These are phyloP conservation scores for Carassius auratus DNA, from an alignment of 2,113 vertebrate genomes.

Conservation along the genomic window DNA sequence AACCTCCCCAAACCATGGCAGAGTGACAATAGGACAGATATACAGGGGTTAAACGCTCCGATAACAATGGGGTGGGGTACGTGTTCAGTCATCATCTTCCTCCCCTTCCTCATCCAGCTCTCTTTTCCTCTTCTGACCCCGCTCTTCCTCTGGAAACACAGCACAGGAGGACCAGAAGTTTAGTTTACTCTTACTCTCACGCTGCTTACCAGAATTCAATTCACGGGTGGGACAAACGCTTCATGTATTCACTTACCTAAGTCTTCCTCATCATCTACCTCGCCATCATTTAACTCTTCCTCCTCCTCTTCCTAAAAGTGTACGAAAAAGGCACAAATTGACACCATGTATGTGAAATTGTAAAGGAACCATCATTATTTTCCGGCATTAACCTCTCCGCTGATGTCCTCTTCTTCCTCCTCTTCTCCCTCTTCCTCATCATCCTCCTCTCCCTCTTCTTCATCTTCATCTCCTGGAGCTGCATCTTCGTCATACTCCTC, in stretches of 20 bases:
- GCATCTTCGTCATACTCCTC: constrained; percentile 91
- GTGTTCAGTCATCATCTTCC: constrained; percentile 85
- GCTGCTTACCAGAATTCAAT: not conserved
- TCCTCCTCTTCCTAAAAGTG: constrained; percentile 55
- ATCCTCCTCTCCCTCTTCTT: constrained; percentile 88
- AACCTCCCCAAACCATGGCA: constrained; percentile 85
- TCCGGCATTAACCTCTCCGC: constrained; percentile 60
- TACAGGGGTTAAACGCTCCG: constrained; percentile 89
- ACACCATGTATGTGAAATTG: not conserved
- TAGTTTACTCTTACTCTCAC: not conserved
- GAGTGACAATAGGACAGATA: constrained; percentile 82
- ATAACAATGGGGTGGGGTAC: constrained; percentile 81
- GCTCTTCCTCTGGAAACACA: constrained; percentile 79
- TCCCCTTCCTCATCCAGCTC: constrained; percentile 93
- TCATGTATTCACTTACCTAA: constrained; percentile 66
- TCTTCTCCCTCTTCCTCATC: constrained; percentile 91
- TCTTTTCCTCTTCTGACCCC: constrained; percentile 95
- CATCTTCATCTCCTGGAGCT: constrained; percentile 87
- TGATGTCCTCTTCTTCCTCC: constrained; percentile 75
- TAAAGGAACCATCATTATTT: not conserved
- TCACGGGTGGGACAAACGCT: not conserved
- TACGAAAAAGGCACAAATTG: not conserved
- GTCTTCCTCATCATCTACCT: constrained; percentile 73
- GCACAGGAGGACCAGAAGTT: constrained; percentile 19
- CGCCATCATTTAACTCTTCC: constrained; percentile 57